Conservation (phyloP, 2,113 vertebrate species). For the Xenopus laevis region DNA sequence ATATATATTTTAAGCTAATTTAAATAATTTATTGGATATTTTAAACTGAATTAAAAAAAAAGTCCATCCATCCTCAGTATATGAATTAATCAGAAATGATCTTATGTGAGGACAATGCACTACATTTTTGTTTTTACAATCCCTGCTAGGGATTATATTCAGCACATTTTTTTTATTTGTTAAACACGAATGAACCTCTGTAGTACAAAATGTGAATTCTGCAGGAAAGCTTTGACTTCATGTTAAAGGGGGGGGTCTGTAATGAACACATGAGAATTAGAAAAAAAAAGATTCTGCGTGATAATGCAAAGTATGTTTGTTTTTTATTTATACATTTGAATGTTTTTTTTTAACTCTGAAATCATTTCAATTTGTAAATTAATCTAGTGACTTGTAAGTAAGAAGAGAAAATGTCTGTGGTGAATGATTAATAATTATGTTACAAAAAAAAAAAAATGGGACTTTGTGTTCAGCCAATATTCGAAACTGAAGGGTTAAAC, state of each 20-base stretch:
- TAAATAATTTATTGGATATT: conserved; percentile 19
- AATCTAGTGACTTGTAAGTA: conserved; percentile 60
- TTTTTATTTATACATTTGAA: conserved; percentile 66
- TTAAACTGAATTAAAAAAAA: neutral
- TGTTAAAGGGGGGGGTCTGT: conserved; percentile 57
- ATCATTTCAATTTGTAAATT: conserved; percentile 71
- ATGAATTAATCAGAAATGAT: conserved; percentile 11
- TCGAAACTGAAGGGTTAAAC: conserved; percentile 60
- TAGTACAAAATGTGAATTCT: conserved; percentile 72
- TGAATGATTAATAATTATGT: conserved; percentile 62
- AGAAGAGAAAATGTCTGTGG: conserved; percentile 68
- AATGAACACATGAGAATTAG: conserved; percentile 52
- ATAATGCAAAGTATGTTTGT: conserved; percentile 44
- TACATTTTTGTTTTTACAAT: conserved; percentile 16
- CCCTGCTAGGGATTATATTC: neutral
- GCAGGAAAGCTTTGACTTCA: conserved; percentile 56
- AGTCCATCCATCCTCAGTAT: conserved; percentile 5
- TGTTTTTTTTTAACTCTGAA: conserved; percentile 61
- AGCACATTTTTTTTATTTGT: neutral
- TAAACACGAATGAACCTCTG: conserved; percentile 63
- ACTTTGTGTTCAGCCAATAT: conserved; percentile 66
- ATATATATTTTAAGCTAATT: conserved; percentile 19
- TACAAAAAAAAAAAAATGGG: conserved; percentile 49
- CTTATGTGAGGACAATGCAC: conserved; percentile 27
- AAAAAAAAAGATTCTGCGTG: conserved; percentile 43